These are phyloP conservation scores for Xestobium rufovillosum DNA, from an alignment of 2,888 invertebrate genomes.

Conservation along the genomic window DNA sequence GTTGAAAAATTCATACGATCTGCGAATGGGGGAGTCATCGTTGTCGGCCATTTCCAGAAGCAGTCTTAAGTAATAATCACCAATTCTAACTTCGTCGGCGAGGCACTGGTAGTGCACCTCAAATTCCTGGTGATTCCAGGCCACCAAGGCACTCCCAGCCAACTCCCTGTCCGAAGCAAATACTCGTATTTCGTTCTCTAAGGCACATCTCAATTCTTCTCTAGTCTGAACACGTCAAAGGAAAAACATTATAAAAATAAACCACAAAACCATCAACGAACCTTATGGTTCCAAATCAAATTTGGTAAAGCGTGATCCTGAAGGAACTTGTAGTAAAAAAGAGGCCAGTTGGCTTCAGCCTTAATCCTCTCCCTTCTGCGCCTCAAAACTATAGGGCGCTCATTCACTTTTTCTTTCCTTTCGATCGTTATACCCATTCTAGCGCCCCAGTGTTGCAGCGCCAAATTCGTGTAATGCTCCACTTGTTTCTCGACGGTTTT, in stretches of 20 bases:
- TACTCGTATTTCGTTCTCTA: constrained; percentile 88
- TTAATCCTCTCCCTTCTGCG: constrained; percentile 84
- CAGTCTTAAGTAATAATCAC: constrained; percentile 94
- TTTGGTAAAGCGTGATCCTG: constrained; percentile 93
- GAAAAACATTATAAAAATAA: constrained; percentile 9
- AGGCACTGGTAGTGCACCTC: constrained; percentile 91
- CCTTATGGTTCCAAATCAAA: constrained; percentile 98
- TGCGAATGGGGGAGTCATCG: constrained; percentile 78
- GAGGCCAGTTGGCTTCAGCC: constrained; percentile 81
- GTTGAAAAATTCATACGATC: constrained; percentile 96
- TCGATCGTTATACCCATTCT: constrained; percentile 50
- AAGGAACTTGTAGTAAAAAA: constrained; percentile 93
- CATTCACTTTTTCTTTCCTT: constrained; percentile 54
- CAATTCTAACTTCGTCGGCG: constrained; percentile 94
- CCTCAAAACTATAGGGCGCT: constrained; percentile 85
- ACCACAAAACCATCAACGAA: constrained; percentile 35
- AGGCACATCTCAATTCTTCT: constrained; percentile 84
- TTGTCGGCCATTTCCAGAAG: constrained; percentile 85
- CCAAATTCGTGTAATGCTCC: constrained; percentile 59
- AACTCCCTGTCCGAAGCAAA: constrained; percentile 87
- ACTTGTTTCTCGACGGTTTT: constrained; percentile 78
- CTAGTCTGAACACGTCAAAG: constrained; percentile 59
- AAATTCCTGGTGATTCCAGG: constrained; percentile 98
- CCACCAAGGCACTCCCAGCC: constrained; percentile 69
- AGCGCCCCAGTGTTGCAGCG: constrained; percentile 66